These are phyloP conservation scores for Plusia festucae DNA, from an alignment of 2,888 invertebrate species.

Conservation along the genomic window DNA sequence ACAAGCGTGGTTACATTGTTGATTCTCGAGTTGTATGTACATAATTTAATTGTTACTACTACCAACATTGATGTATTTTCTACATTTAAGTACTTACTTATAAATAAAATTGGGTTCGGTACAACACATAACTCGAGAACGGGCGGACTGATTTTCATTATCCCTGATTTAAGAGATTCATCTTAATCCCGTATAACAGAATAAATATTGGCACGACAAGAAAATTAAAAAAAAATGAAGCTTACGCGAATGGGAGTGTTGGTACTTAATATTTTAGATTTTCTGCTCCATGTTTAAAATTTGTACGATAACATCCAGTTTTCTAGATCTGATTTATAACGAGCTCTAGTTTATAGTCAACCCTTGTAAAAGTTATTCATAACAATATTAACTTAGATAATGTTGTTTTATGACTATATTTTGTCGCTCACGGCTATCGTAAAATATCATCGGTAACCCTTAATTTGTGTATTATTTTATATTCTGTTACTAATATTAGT, in stretches of 20 bases:
- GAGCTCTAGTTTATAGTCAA: slow-evolving; percentile 17
- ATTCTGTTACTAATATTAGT: slow-evolving; percentile 81
- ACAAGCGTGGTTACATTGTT: slow-evolving; percentile 74
- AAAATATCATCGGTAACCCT: slow-evolving; percentile 86
- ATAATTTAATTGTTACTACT: slow-evolving; percentile 64
- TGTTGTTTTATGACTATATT: slow-evolving; percentile 79
- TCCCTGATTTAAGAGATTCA: no score
- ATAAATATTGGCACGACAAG: no score
- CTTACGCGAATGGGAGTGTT: no score
- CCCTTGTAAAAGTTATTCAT: slow-evolving; percentile 37
- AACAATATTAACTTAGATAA: slow-evolving; percentile 53
- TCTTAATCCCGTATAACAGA: no score
- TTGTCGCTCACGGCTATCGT: slow-evolving; percentile 86
- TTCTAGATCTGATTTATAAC: slow-evolving; percentile 10
- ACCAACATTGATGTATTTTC: slow-evolving; percentile 46
- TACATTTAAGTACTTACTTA: no score
- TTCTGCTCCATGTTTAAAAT: slow-evolving; percentile 13
- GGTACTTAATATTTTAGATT: slow-evolving; percentile 42
- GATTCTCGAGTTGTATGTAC: slow-evolving; percentile 53
- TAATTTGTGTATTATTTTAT: slow-evolving; percentile 81
- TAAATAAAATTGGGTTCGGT: no score
- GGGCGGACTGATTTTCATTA: no score
- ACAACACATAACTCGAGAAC: no score
- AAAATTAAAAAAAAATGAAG: no score
- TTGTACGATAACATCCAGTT: no score